phyloP scores from a whole-genome alignment of 2,797 vertebrate species.

The Petrocephalus schoutedeni region DNA sequence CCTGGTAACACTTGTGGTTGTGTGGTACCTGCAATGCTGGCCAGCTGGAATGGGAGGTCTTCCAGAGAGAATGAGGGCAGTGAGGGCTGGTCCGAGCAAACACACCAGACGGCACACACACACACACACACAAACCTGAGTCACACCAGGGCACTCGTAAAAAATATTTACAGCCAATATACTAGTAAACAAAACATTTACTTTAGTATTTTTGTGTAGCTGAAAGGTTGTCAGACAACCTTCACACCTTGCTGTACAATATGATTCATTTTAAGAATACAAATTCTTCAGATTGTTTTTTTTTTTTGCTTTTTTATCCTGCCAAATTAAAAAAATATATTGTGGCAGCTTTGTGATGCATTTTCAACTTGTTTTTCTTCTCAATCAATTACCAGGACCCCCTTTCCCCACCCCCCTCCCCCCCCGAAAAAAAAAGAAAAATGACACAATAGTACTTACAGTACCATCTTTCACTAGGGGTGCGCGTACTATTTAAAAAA shows the following conservation, averaged over 20 bases:
- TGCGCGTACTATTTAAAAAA: conserved; percentile 88
- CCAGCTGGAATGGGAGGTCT: conserved; percentile 38
- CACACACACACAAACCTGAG: conserved; percentile 11
- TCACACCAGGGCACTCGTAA: conserved; percentile 58
- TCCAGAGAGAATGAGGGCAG: conserved; percentile 38
- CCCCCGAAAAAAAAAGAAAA: conserved; percentile 31
- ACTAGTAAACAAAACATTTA: conserved; percentile 72
- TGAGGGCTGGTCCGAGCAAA: conserved; percentile 39
- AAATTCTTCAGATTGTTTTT: conserved; percentile 59
- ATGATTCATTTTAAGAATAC: conserved; percentile 78
- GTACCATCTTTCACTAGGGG: conserved; percentile 80
- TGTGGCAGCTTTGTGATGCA: conserved; percentile 74
- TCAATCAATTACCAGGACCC: conserved; percentile 71
- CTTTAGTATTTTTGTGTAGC: conserved; percentile 73
- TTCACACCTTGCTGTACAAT: conserved; percentile 78
- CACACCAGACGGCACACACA: conserved; percentile 48
- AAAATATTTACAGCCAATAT: conserved; percentile 78
- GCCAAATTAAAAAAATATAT: conserved; percentile 87
- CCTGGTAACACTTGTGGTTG: conserved; percentile 66
- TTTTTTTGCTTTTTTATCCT: conserved; percentile 79
- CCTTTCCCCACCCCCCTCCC: conserved; percentile 20
- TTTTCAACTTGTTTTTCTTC: conserved; percentile 49
- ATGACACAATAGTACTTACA: conserved; percentile 71
- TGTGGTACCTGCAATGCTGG: conserved; percentile 61
- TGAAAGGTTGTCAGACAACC: conserved; percentile 79